Percentiles rank a stretch among this genome's conserved stretches.
Evolutionary conservation across 2,797 vertebrate genomes (phyloP).

Genomic region (Mycteria americana): DNA sequence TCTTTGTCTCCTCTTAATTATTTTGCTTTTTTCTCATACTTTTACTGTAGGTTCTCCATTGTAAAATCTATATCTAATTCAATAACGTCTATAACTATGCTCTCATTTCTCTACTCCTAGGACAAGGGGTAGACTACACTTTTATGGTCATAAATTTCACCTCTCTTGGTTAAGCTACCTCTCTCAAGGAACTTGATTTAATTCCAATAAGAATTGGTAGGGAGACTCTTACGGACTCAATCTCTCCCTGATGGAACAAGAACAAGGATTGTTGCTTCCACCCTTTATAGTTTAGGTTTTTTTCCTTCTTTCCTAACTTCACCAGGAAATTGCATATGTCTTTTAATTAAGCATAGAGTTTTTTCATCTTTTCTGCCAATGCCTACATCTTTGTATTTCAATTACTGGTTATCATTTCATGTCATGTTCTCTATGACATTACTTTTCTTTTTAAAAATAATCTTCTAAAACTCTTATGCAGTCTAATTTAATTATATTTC

Average conservation of each 20-base stretch:
- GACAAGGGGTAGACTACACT: background rate
- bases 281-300: accelerated
- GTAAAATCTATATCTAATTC: background rate
- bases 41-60: background rate
- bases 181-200: background rate
- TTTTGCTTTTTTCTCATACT: background rate
- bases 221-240: background rate
- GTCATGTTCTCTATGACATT: background rate
- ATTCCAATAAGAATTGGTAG: background rate
- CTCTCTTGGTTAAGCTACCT: background rate
- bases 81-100: background rate
- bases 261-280: background rate
- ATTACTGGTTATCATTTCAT: background rate
- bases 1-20: background rate
- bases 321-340: background rate
- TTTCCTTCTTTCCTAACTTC: background rate
- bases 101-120: background rate
- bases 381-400: background rate
- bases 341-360: background rate
- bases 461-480: background rate
- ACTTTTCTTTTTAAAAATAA: background rate
- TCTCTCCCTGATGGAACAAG: background rate
- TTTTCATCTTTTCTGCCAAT: background rate
- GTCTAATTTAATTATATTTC: slow-evolving; percentile 16
- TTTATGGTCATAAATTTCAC: background rate